Conservation (phyloP, 2,888 invertebrate genomes). For the Patella depressa region DNA sequence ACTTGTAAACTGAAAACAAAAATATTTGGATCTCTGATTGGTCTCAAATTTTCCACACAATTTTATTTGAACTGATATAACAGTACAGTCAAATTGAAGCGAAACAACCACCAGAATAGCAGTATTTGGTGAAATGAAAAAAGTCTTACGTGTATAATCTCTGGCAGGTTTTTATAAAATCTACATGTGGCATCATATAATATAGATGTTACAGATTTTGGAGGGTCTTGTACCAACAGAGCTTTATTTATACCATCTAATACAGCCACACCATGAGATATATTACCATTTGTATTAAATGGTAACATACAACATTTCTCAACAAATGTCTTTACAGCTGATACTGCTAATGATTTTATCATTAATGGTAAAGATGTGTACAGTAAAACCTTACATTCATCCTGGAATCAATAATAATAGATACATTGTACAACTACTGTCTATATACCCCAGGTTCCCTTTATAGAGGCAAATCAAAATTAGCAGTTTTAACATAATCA, state of each 20-base stretch:
- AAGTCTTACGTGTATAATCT: constrained; percentile 38
- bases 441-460: too few relatives aligned
- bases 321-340: constrained; percentile 47
- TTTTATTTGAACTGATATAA: too few relatives aligned
- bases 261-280: constrained; percentile 21
- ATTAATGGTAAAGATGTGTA: constrained; percentile 42
- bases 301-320: constrained; percentile 36
- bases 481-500: too few relatives aligned
- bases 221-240: constrained; percentile 59
- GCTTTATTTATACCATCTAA: constrained; percentile 55
- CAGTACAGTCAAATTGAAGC: too few relatives aligned
- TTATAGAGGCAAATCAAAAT: too few relatives aligned
- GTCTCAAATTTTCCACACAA: too few relatives aligned
- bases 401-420: constrained; percentile 34
- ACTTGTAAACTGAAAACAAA: too few relatives aligned
- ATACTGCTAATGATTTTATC: constrained; percentile 41
- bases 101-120: too few relatives aligned
- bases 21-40: too few relatives aligned
- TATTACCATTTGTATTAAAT: constrained; percentile 21
- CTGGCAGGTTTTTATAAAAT: constrained; percentile 40
- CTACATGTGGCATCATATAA: constrained; percentile 45
- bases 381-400: constrained; percentile 33
- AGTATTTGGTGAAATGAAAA: not conserved
- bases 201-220: constrained; percentile 53
- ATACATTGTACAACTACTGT: too few relatives aligned